Evolutionary conservation across 2,797 vertebrate genomes (phyloP).

Genomic region (Nyctalus aviator): DNA sequence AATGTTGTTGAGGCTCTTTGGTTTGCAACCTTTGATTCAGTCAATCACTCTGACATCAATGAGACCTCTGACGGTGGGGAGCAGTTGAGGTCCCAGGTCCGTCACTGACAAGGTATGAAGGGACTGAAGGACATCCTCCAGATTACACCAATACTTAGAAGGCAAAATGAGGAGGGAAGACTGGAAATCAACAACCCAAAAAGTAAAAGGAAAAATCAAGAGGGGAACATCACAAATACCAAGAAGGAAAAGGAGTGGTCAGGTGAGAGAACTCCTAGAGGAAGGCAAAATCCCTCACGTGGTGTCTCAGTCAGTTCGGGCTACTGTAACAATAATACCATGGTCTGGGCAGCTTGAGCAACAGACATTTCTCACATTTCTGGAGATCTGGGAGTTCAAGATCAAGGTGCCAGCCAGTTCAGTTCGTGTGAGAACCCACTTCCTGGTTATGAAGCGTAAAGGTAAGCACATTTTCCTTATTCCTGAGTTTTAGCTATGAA

Average conservation of each 20-base stretch:
- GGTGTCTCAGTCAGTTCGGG: neutral
- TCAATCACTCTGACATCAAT: neutral
- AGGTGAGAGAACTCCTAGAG: neutral
- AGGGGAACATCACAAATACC: neutral
- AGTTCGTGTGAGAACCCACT: neutral
- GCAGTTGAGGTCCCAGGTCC: neutral
- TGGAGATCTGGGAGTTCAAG: neutral
- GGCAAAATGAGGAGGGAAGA: neutral
- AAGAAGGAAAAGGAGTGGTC: neutral
- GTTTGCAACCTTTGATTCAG: neutral
- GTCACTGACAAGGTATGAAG: neutral
- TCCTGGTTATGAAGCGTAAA: neutral
- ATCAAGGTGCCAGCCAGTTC: neutral
- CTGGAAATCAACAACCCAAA: neutral
- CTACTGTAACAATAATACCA: neutral
- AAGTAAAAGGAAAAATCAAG: neutral
- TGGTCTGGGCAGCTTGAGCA: neutral
- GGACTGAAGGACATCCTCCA: neutral
- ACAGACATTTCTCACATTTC: neutral
- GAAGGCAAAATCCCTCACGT: neutral
- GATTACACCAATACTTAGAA: neutral
- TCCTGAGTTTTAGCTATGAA: neutral
- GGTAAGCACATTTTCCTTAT: neutral
- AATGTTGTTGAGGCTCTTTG: neutral
- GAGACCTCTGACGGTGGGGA: neutral